Evolutionary conservation across 2,797 vertebrate species (phyloP).

Genomic region (Sebastes oblongus): DNA sequence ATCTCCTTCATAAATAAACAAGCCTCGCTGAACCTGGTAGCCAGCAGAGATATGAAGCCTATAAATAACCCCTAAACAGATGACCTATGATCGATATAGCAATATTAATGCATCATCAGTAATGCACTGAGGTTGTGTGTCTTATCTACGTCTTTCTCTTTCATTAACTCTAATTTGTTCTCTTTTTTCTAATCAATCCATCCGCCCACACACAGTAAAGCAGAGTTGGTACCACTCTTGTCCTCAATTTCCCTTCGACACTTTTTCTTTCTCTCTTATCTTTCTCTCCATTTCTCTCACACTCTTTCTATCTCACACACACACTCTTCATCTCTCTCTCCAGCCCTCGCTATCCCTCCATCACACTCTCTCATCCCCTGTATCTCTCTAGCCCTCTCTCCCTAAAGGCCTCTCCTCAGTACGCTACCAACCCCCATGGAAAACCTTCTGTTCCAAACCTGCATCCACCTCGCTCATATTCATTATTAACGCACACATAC

Average conservation of each 20-base stretch:
- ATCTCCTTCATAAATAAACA: constrained; percentile 42
- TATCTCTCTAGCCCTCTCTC: not conserved
- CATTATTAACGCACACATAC: constrained; percentile 19
- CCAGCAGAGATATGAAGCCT: constrained; percentile 15
- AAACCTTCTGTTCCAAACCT: constrained; percentile 47
- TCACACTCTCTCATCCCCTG: not conserved
- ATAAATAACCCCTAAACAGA: constrained; percentile 37
- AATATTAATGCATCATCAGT: constrained; percentile 36
- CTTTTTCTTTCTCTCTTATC: constrained; percentile 13
- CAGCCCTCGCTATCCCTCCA: not conserved
- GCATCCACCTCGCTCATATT: constrained; percentile 28
- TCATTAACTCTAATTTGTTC: constrained; percentile 50
- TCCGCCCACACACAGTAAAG: constrained; percentile 36
- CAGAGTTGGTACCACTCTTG: constrained; percentile 24
- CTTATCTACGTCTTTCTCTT: constrained; percentile 34
- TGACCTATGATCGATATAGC: constrained; percentile 29
- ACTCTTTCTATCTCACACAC: not conserved
- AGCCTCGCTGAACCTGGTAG: not conserved
- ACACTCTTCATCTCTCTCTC: not conserved
- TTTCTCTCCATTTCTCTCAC: not conserved
- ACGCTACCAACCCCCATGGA: constrained; percentile 14
- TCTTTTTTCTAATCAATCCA: constrained; percentile 24
- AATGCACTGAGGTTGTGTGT: constrained; percentile 16
- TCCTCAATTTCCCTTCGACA: constrained; percentile 33
- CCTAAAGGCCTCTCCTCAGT: constrained; percentile 39